phyloP scores from a whole-genome alignment of 2,113 vertebrate species.

The Haemorhous mexicanus region DNA sequence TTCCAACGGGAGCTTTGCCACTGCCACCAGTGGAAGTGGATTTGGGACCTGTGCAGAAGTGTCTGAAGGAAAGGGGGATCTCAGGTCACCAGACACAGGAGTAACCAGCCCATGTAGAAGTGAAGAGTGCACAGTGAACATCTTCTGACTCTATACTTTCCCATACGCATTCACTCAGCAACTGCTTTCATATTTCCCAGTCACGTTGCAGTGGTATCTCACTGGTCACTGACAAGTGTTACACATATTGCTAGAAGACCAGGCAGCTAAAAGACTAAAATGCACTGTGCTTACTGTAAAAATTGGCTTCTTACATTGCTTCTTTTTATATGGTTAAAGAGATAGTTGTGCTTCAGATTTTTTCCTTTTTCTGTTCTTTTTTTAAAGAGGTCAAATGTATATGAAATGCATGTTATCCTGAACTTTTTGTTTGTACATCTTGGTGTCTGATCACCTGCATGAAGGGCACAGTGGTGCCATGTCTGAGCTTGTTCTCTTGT shows the following conservation, averaged over 20 bases:
- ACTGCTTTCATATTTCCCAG: conserved; percentile 28
- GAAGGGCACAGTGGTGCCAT: conserved; percentile 73
- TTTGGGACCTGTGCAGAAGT: not conserved
- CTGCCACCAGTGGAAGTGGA: not conserved
- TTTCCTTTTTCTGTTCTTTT: conserved; percentile 4
- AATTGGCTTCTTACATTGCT: conserved; percentile 62
- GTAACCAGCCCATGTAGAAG: not conserved
- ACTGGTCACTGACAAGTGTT: conserved; percentile 16
- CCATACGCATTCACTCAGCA: not conserved
- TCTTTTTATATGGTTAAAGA: conserved; percentile 56
- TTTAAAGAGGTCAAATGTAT: conserved; percentile 56
- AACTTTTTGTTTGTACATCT: conserved; percentile 72
- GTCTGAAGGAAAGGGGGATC: not conserved
- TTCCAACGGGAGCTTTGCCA: not conserved
- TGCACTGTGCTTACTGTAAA: conserved; percentile 69
- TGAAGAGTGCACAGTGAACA: not conserved
- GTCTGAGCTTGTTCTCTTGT: conserved; percentile 74
- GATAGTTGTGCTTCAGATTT: conserved; percentile 45
- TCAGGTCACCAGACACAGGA: not conserved
- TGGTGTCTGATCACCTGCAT: conserved; percentile 78
- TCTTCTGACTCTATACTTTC: not conserved
- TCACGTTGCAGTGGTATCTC: not conserved
- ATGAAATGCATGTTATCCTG: conserved; percentile 71
- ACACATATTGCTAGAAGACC: conserved; percentile 46
- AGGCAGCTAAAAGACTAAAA: conserved; percentile 71